These are phyloP conservation scores for Labeo rohita DNA, from an alignment of 2,113 vertebrate genomes.

Conservation along the genomic window DNA sequence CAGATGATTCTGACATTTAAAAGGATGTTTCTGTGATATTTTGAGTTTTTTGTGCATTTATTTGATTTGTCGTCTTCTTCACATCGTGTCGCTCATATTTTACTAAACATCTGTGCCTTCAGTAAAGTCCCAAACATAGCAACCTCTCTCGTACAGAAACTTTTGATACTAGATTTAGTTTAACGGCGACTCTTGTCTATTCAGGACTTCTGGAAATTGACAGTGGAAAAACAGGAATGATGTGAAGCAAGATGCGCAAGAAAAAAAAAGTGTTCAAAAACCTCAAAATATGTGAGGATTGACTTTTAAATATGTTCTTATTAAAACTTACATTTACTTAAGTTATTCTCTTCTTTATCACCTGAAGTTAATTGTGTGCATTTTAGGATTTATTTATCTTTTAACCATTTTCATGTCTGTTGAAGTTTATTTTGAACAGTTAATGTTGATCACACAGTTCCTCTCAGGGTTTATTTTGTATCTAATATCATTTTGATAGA, in stretches of 20 bases:
- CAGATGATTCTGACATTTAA: not conserved
- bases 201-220: not conserved
- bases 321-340: slow-evolving; percentile 35
- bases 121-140: slow-evolving; percentile 2
- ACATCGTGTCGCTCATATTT: not conserved
- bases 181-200: not conserved
- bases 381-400: slow-evolving; percentile 28
- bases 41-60: slow-evolving; percentile 23
- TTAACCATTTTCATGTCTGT: slow-evolving; percentile 39
- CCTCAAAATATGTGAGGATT: slow-evolving; percentile 19
- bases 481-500: slow-evolving; percentile 53
- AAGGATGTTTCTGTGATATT: slow-evolving; percentile 32
- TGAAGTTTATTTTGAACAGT: slow-evolving; percentile 48
- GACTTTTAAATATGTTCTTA: slow-evolving; percentile 19
- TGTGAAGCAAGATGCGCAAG: slow-evolving; percentile 19
- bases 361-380: slow-evolving; percentile 27
- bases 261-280: slow-evolving; percentile 23
- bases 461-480: slow-evolving; percentile 64
- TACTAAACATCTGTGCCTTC: slow-evolving; percentile 32
- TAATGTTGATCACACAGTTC: slow-evolving; percentile 50
- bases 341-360: slow-evolving; percentile 40
- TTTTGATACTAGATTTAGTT: slow-evolving; percentile 10
- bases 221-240: slow-evolving; percentile 7
- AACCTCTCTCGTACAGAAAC: not conserved
- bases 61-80: slow-evolving; percentile 4